phyloP scores from a whole-genome alignment of 2,797 vertebrate species.

The Myoxocephalus aenaeus region DNA sequence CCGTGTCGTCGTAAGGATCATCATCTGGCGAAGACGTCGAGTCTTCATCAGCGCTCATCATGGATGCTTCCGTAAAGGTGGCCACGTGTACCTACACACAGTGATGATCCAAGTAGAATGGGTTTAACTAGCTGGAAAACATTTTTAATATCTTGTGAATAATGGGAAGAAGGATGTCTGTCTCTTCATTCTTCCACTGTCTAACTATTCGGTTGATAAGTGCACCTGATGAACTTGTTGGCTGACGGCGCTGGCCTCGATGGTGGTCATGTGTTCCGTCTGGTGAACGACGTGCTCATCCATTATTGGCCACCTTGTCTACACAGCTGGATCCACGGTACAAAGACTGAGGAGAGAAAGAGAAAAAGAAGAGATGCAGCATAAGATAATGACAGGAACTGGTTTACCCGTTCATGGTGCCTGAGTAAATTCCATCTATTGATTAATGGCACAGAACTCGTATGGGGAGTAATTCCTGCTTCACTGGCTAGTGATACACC shows the following conservation, averaged over 20 bases:
- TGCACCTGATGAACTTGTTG: conserved; percentile 93
- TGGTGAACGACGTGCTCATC: conserved; percentile 93
- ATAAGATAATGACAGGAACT: background rate
- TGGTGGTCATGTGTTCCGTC: conserved; percentile 96
- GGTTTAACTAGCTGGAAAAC: background rate
- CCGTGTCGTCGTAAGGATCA: conserved; percentile 95
- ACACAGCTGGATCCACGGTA: conserved; percentile 52
- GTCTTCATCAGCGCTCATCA: conserved; percentile 97
- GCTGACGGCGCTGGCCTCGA: conserved; percentile 94
- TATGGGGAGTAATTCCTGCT: background rate
- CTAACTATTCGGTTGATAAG: background rate
- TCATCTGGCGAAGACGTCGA: conserved; percentile 97
- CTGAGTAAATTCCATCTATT: background rate
- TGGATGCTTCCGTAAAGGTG: conserved; percentile 93
- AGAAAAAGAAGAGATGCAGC: conserved; percentile 2
- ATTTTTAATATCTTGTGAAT: background rate
- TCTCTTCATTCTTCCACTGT: background rate
- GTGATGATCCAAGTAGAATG: background rate
- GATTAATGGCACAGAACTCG: background rate
- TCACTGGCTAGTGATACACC: background rate
- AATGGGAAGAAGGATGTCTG: background rate
- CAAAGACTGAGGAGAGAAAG: conserved; percentile 37
- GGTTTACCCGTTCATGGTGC: background rate
- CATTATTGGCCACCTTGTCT: conserved; percentile 81
- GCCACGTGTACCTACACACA: conserved; percentile 91